Evolutionary conservation across 2,113 vertebrate genomes (phyloP).

Genomic region (human): DNA sequence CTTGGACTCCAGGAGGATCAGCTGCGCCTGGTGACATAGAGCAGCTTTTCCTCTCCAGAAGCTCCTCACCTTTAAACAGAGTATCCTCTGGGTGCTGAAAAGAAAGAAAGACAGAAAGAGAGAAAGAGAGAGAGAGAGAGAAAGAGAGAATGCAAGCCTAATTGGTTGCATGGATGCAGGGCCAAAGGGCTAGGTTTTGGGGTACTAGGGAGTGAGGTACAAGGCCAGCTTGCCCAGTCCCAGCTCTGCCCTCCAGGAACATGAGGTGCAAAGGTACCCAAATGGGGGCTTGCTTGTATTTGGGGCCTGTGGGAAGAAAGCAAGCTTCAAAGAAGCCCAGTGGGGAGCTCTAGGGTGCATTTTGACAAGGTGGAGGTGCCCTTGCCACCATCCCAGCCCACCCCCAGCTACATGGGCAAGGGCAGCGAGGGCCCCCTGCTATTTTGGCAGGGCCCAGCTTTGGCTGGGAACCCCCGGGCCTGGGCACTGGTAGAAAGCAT

Average conservation of each 20-base stretch:
- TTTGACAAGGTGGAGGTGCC: conserved; percentile 33
- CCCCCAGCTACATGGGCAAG: neutral
- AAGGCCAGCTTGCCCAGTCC: conserved; percentile 33
- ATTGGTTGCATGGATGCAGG: conserved; percentile 65
- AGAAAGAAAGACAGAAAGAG: neutral
- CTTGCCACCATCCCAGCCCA: neutral
- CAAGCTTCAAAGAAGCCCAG: neutral
- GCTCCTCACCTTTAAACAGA: conserved; percentile 64
- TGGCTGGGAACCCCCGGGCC: neutral
- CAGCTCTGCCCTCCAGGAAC: conserved; percentile 59
- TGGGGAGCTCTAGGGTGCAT: conserved; percentile 53
- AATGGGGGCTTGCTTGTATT: conserved; percentile 36
- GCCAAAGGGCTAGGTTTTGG: conserved; percentile 58
- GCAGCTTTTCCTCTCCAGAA: conserved; percentile 51
- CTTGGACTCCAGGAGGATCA: conserved; percentile 65
- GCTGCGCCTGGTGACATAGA: conserved; percentile 52
- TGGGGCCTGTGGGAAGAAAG: conserved; percentile 49
- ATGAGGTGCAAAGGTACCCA: neutral
- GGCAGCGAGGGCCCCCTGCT: neutral
- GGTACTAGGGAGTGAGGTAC: conserved; percentile 40
- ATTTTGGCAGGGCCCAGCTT: neutral
- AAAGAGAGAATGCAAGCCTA: neutral
- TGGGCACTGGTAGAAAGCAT: conserved; percentile 39
- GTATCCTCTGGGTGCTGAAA: conserved; percentile 21
- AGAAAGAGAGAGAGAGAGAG: too few species aligned